Evolutionary conservation across 2,797 vertebrate genomes (phyloP).

Genomic region (Urosaurus nigricauda): DNA sequence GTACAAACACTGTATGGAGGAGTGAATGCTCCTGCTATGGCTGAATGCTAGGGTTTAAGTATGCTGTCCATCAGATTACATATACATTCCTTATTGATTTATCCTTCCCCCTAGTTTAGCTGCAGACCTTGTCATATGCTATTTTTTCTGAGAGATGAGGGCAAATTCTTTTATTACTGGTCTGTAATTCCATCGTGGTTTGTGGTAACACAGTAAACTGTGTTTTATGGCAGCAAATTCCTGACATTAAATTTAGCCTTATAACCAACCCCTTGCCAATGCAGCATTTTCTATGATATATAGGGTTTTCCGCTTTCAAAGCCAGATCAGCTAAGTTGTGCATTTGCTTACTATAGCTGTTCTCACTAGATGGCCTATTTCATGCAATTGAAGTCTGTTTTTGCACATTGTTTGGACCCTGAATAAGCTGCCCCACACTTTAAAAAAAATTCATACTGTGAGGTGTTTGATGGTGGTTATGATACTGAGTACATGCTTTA

Average conservation of each 20-base stretch:
- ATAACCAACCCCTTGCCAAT: conserved; percentile 20
- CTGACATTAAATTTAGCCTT: conserved; percentile 31
- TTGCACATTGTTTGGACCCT: not conserved
- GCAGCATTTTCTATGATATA: not conserved
- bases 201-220: conserved; percentile 26
- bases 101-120: not conserved
- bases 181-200: conserved; percentile 17
- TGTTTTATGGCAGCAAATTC: not conserved
- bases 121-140: not conserved
- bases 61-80: not conserved
- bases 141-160: conserved; percentile 1
- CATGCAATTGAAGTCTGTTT: not conserved
- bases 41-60: not conserved
- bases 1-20: too few relatives aligned
- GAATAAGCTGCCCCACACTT: not conserved
- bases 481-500: not conserved
- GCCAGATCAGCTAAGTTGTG: not conserved
- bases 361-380: conserved; percentile 26
- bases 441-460: not conserved
- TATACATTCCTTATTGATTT: conserved; percentile 31
- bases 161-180: not conserved
- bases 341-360: conserved; percentile 8
- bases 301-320: not conserved
- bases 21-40: not conserved
- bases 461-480: not conserved